Conservation (phyloP, 64 coral and sea anemone genomes). For the Stichodactyla mertensii region DNA sequence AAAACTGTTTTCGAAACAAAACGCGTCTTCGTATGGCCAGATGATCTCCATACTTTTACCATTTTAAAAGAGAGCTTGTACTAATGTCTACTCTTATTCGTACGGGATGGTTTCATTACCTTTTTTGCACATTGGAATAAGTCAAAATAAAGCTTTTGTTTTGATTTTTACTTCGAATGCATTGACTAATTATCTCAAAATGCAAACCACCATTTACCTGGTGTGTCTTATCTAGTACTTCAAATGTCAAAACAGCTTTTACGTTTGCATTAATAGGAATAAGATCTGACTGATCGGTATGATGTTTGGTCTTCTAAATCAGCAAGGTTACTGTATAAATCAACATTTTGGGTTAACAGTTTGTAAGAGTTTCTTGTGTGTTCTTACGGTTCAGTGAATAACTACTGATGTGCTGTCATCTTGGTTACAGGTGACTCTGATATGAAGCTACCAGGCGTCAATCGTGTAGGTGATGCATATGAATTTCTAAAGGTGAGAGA, state of each 20-base stretch:
- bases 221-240: background rate
- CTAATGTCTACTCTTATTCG: no score
- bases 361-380: no score
- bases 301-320: no score
- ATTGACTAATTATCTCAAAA: background rate
- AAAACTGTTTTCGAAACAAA: no score
- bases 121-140: background rate
- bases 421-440: background rate
- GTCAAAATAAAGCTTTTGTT: background rate
- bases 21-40: no score
- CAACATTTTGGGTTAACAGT: no score
- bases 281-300: no score
- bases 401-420: background rate
- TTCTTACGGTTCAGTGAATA: background rate
- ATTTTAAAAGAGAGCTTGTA: no score
- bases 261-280: no score
- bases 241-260: background rate
- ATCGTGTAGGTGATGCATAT: background rate
- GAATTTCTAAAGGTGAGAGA: background rate
- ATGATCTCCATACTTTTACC: no score
- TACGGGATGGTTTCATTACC: no score
- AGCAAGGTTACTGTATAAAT: no score
- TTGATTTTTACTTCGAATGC: background rate
- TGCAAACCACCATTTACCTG: background rate
- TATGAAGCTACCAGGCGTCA: background rate